Evolutionary conservation across 2,888 invertebrate species (phyloP), one percentile per base, ranked within the genome.

Genomic region (Pseudococcus jackbeardsleyi): DNA sequence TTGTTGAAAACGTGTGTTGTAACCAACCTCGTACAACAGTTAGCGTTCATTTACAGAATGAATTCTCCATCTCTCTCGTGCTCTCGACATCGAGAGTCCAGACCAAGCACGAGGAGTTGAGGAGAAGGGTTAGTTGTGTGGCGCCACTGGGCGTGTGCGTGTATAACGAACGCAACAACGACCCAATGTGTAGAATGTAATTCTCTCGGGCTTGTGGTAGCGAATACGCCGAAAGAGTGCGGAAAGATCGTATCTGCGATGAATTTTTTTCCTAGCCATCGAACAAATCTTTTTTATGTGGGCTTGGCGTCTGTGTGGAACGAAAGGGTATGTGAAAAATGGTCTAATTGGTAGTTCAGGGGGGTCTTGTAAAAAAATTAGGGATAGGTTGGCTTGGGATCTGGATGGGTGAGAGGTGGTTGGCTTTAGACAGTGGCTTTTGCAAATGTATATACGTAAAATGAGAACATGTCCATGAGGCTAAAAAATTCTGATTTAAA

Each of bases 111-210:
- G 22, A 42, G 79, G 46, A 82, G 79, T 12, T 79, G 33, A 8
- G 11, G 79, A 82, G 79, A n/a, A 19, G 79, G 79, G 79, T 82
- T 19, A 46, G 79, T 82, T 82, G 33, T 42, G 33, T 82, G 79
- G 79, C 79, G 79, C 79, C 79, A 82, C 79, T 82, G 79, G 79
- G 79, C 79, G 79, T 82, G 79, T 82, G 79, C 79, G 79, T 82
- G 79, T 82, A 46, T 46, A 82, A 26, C 42, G n/a, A 82, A 82
- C 46, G 79, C 42, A 42, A 42, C 42, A 42, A 42, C 79, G 77
- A 39, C 77, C 77, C n/a, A 82, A 82, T 19, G 79, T 46, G 79
- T 77, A 39, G 68, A 68, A 68, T 68, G 22, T 68, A 68, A 72
- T 72, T 72, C 72, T 39, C 33, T 39, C 19, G 22, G 64, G 72